Percentiles rank a stretch among this genome's conserved stretches.
phyloP scores from a whole-genome alignment of 2,797 vertebrate genomes.

The Florisuga fusca region DNA sequence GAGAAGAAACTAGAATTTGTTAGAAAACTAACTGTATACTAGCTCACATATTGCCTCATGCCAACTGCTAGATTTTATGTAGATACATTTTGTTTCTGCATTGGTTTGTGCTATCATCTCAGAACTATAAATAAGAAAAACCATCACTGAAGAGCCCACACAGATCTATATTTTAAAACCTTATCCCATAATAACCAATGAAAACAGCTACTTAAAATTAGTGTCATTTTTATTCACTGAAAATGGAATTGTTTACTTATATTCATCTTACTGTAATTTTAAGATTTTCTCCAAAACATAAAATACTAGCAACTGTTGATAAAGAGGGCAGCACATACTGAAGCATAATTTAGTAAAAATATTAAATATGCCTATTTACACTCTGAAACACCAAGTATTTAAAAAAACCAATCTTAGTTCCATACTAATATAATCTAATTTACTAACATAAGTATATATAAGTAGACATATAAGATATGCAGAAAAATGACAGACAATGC shows the following conservation, averaged over 20 bases:
- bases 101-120: not conserved
- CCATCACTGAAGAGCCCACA: too few relatives aligned
- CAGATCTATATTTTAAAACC: not conserved
- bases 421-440: too few relatives aligned
- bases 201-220: not conserved
- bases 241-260: not conserved
- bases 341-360: not conserved
- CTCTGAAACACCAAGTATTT: not conserved
- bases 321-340: not conserved
- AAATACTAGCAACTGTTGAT: not conserved
- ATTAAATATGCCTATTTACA: not conserved
- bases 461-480: too few relatives aligned
- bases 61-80: not conserved
- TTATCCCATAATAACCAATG: not conserved
- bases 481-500: not conserved
- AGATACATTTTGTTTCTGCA: not conserved
- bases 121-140: not conserved
- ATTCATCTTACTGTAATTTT: not conserved
- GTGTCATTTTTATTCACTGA: not conserved
- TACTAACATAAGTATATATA: too few relatives aligned
- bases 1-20: not conserved
- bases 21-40: not conserved
- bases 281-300: not conserved
- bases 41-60: not conserved
- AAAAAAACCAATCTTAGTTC: not conserved